Conservation (phyloP, 2,797 vertebrate genomes). For the Epinephelus malabaricus region DNA sequence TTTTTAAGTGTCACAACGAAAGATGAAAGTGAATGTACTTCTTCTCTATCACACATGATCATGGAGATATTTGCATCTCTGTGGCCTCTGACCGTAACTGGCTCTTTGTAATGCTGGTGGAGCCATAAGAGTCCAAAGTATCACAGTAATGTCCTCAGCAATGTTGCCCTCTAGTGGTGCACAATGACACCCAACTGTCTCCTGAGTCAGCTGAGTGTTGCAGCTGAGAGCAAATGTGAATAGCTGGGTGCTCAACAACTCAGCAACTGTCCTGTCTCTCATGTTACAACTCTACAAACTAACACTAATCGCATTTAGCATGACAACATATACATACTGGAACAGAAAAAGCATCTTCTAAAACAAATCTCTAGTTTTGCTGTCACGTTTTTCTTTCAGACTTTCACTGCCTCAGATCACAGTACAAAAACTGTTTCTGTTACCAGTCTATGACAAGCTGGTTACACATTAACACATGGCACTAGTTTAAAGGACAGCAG, state of each 20-base stretch:
- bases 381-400: not conserved
- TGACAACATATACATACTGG: not conserved
- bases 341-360: not conserved
- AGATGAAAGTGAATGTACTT: not conserved
- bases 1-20: not conserved
- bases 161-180: slow-evolving; percentile 61
- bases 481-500: not conserved
- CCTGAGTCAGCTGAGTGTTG: not conserved
- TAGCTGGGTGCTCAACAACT: too few relatives aligned
- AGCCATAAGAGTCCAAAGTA: not conserved
- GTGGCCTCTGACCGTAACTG: not conserved
- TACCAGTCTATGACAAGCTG: not conserved
- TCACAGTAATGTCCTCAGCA: slow-evolving; percentile 20
- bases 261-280: not conserved
- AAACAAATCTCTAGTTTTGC: not conserved
- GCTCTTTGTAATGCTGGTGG: not conserved
- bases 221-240: not conserved
- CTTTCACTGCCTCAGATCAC: too few relatives aligned
- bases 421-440: not conserved
- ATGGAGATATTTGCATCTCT: not conserved
- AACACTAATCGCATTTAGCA: not conserved
- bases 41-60: not conserved
- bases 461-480: not conserved
- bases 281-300: not conserved
- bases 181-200: not conserved